Base-by-base conservation (phyloP, 2,797 vertebrate genomes). In the Steatocranus sp. region DNA sequence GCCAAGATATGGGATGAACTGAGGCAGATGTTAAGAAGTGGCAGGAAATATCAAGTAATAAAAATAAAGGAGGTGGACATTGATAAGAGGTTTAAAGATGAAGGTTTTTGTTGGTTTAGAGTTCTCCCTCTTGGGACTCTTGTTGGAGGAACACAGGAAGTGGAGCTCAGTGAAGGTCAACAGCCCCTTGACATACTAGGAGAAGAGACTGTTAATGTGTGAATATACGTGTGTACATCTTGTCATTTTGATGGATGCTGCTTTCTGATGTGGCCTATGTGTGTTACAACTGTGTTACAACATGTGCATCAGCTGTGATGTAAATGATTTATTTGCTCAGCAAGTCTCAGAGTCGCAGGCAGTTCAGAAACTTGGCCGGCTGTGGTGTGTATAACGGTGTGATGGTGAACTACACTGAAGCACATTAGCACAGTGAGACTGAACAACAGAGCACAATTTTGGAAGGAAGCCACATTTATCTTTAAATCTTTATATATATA, bases 101-200 rank as follows among this genome's bases (percentile, higher is more conserved):
- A 84, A 85, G 84, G 86, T 41, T 90, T 73, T 76, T 92, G 88
- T 94, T 89, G 87, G 82, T 43, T 76, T 50, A 79, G 49, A 78
- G 50, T 43, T 32, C 91, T 85, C 76, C 70, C 91, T 89, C 85
- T 27, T 70, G 90, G 85, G 86, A 86, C 63, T 76, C n/a, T 34
- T 14, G 38, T 20, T 83, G 87, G 76, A 77, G 82, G 79, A 86
- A 86, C 76, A 84, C 91, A 94, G 94, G 94, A 96, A 92, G 89
- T 75, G 50, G 86, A 91, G 86, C 83, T 90, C 88, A 80, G 75
- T 83, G 82, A 83, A 94, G 94, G 94, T 94, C 94, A 95, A 78
- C 5, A 87, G 93, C 92, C 92, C 88, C 86, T 87, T 91, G 88
- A 92, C 91, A 94, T 81, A 54, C 51, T 51, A 78, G 86, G 88